A percentile compares a stretch with the other conserved stretches of the same genome.
Evolutionary conservation across 2,888 invertebrate species (phyloP).

Genomic region (Lomographa bimaculata): DNA sequence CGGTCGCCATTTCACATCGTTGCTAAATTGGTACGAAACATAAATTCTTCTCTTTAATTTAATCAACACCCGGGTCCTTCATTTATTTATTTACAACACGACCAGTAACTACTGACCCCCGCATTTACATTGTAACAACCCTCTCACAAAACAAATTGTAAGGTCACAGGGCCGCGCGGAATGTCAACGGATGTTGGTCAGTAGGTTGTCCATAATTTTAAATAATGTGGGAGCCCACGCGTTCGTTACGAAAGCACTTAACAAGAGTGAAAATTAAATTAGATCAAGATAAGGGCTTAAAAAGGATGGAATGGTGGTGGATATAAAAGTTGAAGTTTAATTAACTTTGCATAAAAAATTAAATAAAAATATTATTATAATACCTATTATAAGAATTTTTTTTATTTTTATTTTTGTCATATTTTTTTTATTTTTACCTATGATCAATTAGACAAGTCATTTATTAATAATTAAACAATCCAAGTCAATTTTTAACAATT

Average conservation of each 20-base stretch:
- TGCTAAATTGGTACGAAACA: slow-evolving; percentile 76
- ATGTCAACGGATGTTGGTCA: slow-evolving; percentile 42
- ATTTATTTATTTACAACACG: slow-evolving; percentile 50
- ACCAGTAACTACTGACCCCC: slow-evolving; percentile 53
- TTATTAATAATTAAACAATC: too few species aligned
- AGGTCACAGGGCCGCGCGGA: slow-evolving; percentile 21
- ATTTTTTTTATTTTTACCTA: too few species aligned
- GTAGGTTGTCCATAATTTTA: slow-evolving; percentile 61
- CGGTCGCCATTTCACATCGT: slow-evolving; percentile 69
- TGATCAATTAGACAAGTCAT: too few species aligned
- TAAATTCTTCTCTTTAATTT: slow-evolving; percentile 80
- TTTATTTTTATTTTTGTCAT: too few species aligned
- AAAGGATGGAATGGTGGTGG: slow-evolving; percentile 30
- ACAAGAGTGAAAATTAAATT: slow-evolving; percentile 53
- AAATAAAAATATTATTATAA: too few species aligned
- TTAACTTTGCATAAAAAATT: too few species aligned
- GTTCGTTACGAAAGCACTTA: slow-evolving; percentile 49
- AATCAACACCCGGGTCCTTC: slow-evolving; percentile 75
- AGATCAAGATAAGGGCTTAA: slow-evolving; percentile 42
- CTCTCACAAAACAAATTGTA: slow-evolving; percentile 29
- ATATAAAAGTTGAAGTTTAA: slow-evolving; percentile 14
- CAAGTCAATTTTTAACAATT: too few species aligned
- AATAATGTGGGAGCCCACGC: slow-evolving; percentile 64
- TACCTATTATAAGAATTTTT: too few species aligned
- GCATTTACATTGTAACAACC: slow-evolving; percentile 37